Percentiles rank a stretch among this genome's conserved stretches.
These are phyloP conservation scores for Lipophrys pholis DNA, from an alignment of 2,113 vertebrate species.

Conservation along the genomic window DNA sequence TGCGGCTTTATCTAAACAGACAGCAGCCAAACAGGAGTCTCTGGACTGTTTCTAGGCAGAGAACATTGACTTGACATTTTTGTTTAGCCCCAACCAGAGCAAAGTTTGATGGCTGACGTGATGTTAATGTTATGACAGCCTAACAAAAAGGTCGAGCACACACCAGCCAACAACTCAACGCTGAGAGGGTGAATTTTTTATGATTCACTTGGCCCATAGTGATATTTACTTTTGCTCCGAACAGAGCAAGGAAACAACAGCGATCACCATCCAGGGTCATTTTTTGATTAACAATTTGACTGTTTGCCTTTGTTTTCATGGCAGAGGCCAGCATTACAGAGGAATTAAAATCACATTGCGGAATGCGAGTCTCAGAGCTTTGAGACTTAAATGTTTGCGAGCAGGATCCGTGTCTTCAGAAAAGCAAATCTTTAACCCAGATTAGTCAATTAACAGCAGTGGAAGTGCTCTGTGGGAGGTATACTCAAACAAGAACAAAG, in stretches of 20 bases:
- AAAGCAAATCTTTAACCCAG: no score
- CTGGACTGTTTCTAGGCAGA: slow-evolving; percentile 3
- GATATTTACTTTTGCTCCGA: neutral
- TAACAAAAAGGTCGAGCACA: slow-evolving; percentile 17
- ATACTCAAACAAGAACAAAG: no score
- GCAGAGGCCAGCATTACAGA: no score
- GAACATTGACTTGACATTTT: slow-evolving; percentile 62
- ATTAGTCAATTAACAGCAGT: no score
- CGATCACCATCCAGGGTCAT: neutral
- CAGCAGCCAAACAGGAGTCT: slow-evolving; percentile 40
- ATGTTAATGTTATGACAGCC: slow-evolving; percentile 37
- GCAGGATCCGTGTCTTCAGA: no score
- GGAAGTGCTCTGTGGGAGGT: no score
- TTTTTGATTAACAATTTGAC: neutral
- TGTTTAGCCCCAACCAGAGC: slow-evolving; percentile 34
- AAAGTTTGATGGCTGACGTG: slow-evolving; percentile 39
- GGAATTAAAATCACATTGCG: no score
- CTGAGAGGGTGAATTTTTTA: neutral
- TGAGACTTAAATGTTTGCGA: no score
- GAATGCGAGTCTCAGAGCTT: no score
- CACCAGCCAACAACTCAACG: neutral
- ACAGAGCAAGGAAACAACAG: neutral
- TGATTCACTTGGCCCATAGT: neutral
- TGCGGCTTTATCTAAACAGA: slow-evolving; percentile 44
- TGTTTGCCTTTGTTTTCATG: neutral